A percentile compares a stretch with the other conserved stretches of the same genome.
These are phyloP conservation scores for Alaudala cheleensis DNA, from an alignment of 2,113 vertebrate species.

Conservation along the genomic window DNA sequence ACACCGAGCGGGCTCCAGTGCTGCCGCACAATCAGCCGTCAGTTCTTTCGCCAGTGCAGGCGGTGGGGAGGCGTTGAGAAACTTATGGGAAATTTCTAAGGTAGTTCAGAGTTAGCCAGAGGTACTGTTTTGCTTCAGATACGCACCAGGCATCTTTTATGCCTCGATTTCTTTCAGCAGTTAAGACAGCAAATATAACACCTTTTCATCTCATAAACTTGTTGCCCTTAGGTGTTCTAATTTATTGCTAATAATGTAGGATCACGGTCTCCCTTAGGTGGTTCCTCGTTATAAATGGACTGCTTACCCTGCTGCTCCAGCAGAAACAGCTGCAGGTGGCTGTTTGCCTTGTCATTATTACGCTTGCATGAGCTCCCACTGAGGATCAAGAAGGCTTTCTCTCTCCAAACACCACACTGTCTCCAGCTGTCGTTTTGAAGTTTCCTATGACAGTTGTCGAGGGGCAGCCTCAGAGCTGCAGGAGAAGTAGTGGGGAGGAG, in stretches of 20 bases:
- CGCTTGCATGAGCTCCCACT: background rate
- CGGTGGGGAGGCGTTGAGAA: background rate
- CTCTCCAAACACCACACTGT: background rate
- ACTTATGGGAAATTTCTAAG: background rate
- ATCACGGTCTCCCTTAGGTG: background rate
- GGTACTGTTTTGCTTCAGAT: background rate
- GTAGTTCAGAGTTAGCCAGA: background rate
- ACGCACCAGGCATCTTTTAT: background rate
- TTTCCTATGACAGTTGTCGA: background rate
- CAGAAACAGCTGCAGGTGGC: background rate
- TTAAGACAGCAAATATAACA: background rate
- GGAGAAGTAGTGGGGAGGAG: background rate
- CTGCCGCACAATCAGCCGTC: accelerated
- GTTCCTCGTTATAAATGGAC: background rate
- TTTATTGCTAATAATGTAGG: background rate
- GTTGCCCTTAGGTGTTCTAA: background rate
- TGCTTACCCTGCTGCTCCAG: background rate
- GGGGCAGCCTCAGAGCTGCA: background rate
- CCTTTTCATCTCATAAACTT: background rate
- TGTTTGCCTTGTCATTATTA: background rate
- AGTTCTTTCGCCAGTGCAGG: background rate
- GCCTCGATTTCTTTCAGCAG: background rate
- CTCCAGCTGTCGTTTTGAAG: background rate
- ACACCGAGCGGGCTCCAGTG: background rate
- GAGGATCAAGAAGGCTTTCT: background rate